Conservation (phyloP, 2,113 vertebrate species). For the Nesoenas mayeri region DNA sequence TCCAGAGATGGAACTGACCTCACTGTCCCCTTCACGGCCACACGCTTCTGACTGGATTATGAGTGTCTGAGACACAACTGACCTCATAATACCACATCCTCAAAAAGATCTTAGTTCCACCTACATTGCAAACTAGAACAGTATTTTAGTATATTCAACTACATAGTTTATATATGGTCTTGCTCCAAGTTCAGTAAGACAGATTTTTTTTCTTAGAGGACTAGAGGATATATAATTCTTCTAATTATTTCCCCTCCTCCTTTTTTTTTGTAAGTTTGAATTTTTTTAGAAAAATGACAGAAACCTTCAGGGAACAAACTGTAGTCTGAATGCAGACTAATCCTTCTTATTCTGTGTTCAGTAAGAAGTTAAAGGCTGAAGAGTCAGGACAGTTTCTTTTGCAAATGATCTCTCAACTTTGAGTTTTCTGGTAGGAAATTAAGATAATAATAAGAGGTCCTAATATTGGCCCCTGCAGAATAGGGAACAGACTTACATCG, state of each 20-base stretch:
- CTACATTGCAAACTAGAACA: background rate
- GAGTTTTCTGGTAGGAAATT: background rate
- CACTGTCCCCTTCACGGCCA: too few species aligned
- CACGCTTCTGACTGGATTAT: too few species aligned
- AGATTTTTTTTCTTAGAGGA: background rate
- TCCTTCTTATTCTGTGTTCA: background rate
- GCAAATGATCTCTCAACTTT: background rate
- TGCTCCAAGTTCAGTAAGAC: background rate
- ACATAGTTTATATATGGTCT: background rate
- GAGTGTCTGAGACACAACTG: too few species aligned
- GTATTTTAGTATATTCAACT: background rate
- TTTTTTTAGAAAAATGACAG: background rate
- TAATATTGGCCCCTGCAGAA: background rate
- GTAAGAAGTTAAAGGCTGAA: background rate
- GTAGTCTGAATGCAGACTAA: background rate
- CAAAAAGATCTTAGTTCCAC: background rate
- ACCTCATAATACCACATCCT: too few species aligned
- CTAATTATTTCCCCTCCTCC: background rate
- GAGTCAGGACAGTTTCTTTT: background rate
- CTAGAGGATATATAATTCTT: background rate
- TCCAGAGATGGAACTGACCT: too few species aligned
- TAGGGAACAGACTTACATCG: background rate
- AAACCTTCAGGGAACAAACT: background rate
- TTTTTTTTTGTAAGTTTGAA: background rate
- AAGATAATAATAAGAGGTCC: background rate